These are phyloP conservation scores for Palloptera scutellata DNA, from an alignment of 2,888 invertebrate species.

Conservation along the genomic window DNA sequence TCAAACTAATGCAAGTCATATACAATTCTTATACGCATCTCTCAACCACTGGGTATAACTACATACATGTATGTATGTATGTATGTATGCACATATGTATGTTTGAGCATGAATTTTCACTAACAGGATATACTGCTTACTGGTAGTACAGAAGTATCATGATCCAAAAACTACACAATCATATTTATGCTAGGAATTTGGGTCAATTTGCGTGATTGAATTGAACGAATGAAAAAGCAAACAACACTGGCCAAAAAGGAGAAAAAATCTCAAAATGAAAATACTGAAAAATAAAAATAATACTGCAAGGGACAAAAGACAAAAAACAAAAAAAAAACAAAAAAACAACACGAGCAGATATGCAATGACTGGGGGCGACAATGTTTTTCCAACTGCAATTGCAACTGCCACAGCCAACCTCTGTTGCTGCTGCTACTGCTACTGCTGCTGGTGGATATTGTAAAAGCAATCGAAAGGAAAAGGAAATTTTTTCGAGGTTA, in stretches of 20 bases:
- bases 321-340: background rate
- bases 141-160: background rate
- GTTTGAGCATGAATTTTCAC: constrained; percentile 5
- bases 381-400: constrained; percentile 5
- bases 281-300: background rate
- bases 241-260: background rate
- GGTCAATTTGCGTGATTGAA: constrained; percentile 5
- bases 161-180: background rate
- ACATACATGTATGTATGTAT: background rate
- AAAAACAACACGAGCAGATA: background rate
- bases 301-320: background rate
- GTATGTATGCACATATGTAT: background rate
- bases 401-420: constrained; percentile 22
- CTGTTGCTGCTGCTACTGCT: constrained; percentile 5
- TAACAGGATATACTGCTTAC: constrained; percentile 7
- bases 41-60: background rate
- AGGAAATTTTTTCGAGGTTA: too few species aligned
- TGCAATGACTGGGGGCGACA: too few species aligned
- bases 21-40: background rate
- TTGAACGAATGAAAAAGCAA: background rate
- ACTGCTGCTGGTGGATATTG: background rate
- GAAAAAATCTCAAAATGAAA: background rate
- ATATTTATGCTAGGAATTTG: background rate
- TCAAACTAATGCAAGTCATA: constrained; percentile 8
- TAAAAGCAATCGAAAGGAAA: too few species aligned